These are phyloP conservation scores for Allobates femoralis DNA, from an alignment of 2,797 vertebrate species.

Conservation along the genomic window DNA sequence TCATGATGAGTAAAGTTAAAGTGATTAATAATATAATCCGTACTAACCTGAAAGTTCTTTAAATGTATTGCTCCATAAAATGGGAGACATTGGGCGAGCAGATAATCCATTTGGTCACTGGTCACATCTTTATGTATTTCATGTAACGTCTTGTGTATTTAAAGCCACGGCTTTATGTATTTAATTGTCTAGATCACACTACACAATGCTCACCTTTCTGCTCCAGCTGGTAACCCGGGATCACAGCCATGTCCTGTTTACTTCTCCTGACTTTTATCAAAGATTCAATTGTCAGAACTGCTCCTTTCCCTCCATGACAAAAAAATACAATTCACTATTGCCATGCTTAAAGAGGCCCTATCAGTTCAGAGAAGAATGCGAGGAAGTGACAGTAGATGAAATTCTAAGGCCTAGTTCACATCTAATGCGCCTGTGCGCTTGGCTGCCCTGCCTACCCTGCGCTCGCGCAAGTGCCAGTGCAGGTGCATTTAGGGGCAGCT, in stretches of 20 bases:
- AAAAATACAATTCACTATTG: background rate
- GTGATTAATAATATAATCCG: background rate
- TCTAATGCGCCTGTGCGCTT: too few relatives aligned
- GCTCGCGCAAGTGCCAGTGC: too few relatives aligned
- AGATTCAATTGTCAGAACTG: background rate
- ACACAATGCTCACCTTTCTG: conserved; percentile 12
- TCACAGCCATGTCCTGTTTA: background rate
- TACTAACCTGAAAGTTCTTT: background rate
- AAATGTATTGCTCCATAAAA: background rate
- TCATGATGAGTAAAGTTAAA: background rate
- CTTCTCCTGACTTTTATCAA: background rate
- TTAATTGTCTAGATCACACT: background rate
- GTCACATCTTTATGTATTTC: background rate
- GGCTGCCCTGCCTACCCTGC: too few relatives aligned
- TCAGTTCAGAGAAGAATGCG: too few relatives aligned
- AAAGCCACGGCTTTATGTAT: background rate
- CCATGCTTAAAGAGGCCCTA: background rate
- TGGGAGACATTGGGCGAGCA: background rate
- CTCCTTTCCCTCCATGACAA: background rate
- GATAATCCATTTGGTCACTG: background rate
- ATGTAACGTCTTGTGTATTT: too few relatives aligned
- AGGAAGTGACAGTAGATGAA: too few relatives aligned
- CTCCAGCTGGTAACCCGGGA: background rate
- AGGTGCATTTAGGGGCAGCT: too few relatives aligned
- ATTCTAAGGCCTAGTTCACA: too few relatives aligned